Conservation (phyloP, 35 echinoderm and acorn worm genomes). For the Lytechinus variegatus region DNA sequence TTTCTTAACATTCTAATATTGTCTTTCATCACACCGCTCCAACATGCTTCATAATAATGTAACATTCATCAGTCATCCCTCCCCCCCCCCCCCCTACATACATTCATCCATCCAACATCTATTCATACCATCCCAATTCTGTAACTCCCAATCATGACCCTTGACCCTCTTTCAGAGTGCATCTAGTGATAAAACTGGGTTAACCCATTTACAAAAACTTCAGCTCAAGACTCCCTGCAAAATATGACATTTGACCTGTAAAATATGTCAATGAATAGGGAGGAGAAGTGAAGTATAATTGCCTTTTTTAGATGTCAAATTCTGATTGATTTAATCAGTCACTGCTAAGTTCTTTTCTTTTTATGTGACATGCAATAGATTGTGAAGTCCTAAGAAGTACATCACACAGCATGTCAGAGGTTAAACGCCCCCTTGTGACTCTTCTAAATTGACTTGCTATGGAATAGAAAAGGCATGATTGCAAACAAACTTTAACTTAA, state of each 20-base stretch:
- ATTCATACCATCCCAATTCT: neutral
- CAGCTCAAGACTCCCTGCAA: neutral
- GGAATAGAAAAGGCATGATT: neutral
- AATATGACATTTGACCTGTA: constrained; percentile 20
- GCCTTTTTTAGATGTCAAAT: neutral
- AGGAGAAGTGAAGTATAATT: constrained; percentile 18
- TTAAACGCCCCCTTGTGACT: constrained; percentile 28
- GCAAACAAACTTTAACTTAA: constrained; percentile 14
- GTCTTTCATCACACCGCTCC: neutral
- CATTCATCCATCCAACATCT: neutral
- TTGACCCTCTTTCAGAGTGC: constrained; percentile 15
- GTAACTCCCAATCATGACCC: neutral
- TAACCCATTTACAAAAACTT: constrained; percentile 20
- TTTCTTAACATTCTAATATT: neutral
- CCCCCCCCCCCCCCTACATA: neutral
- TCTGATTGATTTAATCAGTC: constrained; percentile 37
- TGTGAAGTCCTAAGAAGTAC: constrained; percentile 17
- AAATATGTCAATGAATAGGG: constrained; percentile 9
- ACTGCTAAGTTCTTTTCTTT: constrained; percentile 26
- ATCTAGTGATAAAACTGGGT: constrained; percentile 8
- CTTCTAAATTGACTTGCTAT: neutral
- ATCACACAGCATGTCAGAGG: neutral
- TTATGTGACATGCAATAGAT: constrained; percentile 19
- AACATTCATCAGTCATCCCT: neutral
- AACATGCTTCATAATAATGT: neutral